Base-by-base conservation (phyloP, 2,113 vertebrate species). In the Aix galericulata region DNA sequence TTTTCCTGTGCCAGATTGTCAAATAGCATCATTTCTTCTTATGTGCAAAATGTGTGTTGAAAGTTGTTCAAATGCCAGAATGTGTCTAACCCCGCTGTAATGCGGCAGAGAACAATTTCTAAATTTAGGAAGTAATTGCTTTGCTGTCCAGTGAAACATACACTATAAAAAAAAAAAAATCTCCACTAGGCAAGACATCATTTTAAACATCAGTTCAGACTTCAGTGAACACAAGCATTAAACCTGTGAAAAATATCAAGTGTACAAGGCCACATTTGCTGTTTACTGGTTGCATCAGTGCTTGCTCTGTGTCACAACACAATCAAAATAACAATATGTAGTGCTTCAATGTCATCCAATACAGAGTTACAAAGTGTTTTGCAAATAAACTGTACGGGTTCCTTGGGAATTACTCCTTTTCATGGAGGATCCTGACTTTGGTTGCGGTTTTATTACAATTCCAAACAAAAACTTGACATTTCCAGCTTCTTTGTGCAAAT, bases 61-160 rank as follows among this genome's bases (percentile, higher is more conserved):
- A 85, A 89, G 59, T 63, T 83, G 86, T 63, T 66, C 75, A 34
- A 52, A 86, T 44, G 92, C 86, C 91, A 89, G 38, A 95, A 87
- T 38, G 23, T 38, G 69, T 69, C 82, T 52, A 67, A 80, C 46
- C 40, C 67, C 74, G 60, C 78, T 74, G 9, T 38, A 46, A 75
- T 3, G 31, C 31, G 34, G 56, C 8, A 75, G 48, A 62, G 46
- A 88, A 36, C 42, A 60, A 91, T 84, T 86, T 90, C 91, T 91
- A 95, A 93, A 95, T 94, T 94, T 92, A 89, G 89, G 72, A 86
- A 34, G 32, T 73, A 77, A 95, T 89, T 91, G 86, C 78, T 95
- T 83, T 82, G 58, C 52, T 93, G 76, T 44, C 94, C 86, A 89
- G 64, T 62, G 82, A 96, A 95, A 94, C 8, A 27, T 31, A 82